Evolutionary conservation across 2,797 vertebrate species (phyloP).

Genomic region (Ctenosaura bakeri): DNA sequence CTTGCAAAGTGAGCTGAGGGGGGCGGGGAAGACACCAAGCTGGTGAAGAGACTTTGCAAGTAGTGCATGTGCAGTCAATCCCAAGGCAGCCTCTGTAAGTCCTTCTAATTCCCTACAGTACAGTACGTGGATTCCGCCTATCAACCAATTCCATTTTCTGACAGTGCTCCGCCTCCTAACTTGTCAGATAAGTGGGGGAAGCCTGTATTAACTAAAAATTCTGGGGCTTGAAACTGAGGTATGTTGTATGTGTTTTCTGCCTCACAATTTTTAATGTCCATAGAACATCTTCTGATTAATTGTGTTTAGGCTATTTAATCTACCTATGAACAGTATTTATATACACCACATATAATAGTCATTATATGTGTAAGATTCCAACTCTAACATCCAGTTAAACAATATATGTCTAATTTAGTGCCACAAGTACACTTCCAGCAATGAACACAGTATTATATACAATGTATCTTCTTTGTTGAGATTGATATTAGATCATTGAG

Average conservation of each 20-base stretch:
- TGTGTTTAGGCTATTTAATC: neutral
- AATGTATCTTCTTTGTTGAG: neutral
- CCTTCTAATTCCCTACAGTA: no score
- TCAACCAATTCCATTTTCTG: no score
- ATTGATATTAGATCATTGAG: neutral
- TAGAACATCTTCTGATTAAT: neutral
- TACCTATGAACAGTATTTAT: neutral
- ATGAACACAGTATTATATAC: neutral
- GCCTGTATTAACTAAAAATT: neutral
- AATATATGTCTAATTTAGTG: slow-evolving; percentile 3
- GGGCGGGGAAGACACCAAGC: no score
- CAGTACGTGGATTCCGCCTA: no score
- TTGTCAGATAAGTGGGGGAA: no score
- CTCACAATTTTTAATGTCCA: neutral
- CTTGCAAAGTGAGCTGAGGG: no score
- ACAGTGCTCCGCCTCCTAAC: no score
- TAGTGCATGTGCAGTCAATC: no score
- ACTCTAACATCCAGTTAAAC: neutral
- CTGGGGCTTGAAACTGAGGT: neutral
- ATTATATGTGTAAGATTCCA: neutral
- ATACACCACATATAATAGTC: neutral
- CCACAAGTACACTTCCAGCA: neutral
- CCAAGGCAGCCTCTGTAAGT: no score
- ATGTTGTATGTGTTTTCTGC: neutral
- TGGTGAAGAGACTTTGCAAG: no score